Base-by-base conservation (phyloP, 2,888 invertebrate genomes). In the Ommatoiulus sabulosus region DNA sequence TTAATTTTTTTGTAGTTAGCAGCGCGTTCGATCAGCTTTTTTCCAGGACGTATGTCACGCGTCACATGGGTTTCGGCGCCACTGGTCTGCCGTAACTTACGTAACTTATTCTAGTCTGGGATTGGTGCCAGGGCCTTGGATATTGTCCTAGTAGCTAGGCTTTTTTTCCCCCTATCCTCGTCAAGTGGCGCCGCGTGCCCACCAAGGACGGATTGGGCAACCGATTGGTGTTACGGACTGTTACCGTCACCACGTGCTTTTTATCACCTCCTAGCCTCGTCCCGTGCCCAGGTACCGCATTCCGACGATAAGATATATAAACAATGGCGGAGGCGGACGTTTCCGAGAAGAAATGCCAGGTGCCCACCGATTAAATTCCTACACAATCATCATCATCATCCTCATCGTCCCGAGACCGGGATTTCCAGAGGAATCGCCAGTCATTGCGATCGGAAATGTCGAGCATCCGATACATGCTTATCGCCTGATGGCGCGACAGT, bases 131-230 rank as follows among this genome's bases (percentile, higher is more conserved):
- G 63, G 63, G 63, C 63, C 63, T 63, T 63, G 63, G 63, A 63
- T 63, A 52, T 52, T 52, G 52, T 52, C 52, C 52, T 52, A 52
- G 52, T 8, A 52, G 52, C 52, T 3, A 52, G 63, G 63, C 17
- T 17, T 63, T 63, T 63, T 63, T 63, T 15, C 15, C 52, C 15
- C 12, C 52, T 52, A 7, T 52, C 8, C 52, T 52, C 4, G 52
- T 15, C 8, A 52, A 52, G 15, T 63, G n/a, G 63, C 1, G 6
- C 63, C n/a, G 17, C n/a, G n/a, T n/a, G n/a, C n/a, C n/a, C n/a
- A n/a, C 63, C 63, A 63, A 63, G 63, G 63, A 17, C 63, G n/a
- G n/a, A n/a, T 63, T 63, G 63, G 63, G 63, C 46, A 63, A 63
- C 8, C 52, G 52, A 52, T n/a, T n/a, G n/a, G n/a, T n/a, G n/a